Conservation (phyloP, 2,888 invertebrate species). For the Phlogophora meticulosa region DNA sequence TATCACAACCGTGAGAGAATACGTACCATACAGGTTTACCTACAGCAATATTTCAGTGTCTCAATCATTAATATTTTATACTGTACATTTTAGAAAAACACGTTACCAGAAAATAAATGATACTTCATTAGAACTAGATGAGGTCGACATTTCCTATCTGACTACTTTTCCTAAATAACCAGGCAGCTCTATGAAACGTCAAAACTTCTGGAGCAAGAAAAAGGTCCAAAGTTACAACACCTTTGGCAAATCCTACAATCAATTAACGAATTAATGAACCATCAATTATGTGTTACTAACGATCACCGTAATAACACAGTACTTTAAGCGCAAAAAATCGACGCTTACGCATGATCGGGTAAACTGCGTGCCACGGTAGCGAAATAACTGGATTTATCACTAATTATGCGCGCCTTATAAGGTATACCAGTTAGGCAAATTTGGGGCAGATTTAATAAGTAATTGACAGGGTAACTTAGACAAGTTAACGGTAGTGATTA, state of each 20-base stretch:
- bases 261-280: conserved; percentile 41
- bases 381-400: conserved; percentile 56
- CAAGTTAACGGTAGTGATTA: conserved; percentile 14
- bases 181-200: not conserved
- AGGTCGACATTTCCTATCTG: too few species aligned
- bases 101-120: too few species aligned
- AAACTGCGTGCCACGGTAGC: conserved; percentile 46
- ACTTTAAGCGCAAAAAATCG: conserved; percentile 40
- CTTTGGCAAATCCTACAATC: conserved; percentile 3
- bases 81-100: too few species aligned
- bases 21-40: too few species aligned
- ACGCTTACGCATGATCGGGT: conserved; percentile 45
- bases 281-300: conserved; percentile 38
- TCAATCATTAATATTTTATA: too few species aligned
- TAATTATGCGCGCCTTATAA: conserved; percentile 51
- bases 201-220: not conserved
- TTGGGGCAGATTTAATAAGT: conserved; percentile 38
- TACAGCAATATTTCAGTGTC: too few species aligned
- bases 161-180: not conserved
- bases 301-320: conserved; percentile 47
- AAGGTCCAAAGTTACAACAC: not conserved
- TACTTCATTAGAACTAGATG: too few species aligned
- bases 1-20: too few species aligned
- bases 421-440: conserved; percentile 42
- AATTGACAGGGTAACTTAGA: conserved; percentile 12